Evolutionary conservation across 2,797 vertebrate genomes (phyloP).

Genomic region (Pipistrellus pipistrellus): DNA sequence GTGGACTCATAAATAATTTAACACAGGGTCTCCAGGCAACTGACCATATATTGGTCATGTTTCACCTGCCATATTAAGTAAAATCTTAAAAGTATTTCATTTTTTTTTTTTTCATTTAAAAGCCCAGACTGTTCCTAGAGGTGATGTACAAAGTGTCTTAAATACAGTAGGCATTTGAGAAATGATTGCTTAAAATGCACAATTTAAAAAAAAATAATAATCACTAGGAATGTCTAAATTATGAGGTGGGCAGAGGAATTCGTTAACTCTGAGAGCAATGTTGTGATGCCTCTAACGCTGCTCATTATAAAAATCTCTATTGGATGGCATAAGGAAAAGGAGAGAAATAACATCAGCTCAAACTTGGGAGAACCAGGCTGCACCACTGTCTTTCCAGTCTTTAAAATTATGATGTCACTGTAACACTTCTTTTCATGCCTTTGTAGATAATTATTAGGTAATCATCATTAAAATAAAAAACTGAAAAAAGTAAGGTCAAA

Average conservation of each 20-base stretch:
- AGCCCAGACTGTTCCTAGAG: not conserved
- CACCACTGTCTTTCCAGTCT: not conserved
- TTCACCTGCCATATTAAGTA: slow-evolving; percentile 72
- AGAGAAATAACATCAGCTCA: not conserved
- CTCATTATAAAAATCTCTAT: not conserved
- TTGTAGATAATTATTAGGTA: not conserved
- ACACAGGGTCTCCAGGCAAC: slow-evolving; percentile 52
- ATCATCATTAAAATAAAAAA: not conserved
- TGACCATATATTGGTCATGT: slow-evolving; percentile 55
- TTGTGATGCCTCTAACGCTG: not conserved
- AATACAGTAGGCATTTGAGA: not conserved
- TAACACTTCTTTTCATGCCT: slow-evolving; percentile 3
- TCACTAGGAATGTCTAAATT: not conserved
- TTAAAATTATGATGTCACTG: not conserved
- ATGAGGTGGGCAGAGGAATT: not conserved
- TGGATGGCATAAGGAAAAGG: not conserved
- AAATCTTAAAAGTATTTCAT: slow-evolving; percentile 61
- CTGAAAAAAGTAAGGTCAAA: not conserved
- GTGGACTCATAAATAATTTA: slow-evolving; percentile 75
- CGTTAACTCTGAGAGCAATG: not conserved
- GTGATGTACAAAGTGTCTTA: not conserved
- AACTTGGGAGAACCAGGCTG: not conserved
- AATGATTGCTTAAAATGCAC: not conserved
- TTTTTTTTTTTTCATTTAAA: slow-evolving; percentile 59
- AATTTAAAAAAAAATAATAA: slow-evolving; percentile 44